Evolutionary conservation across 2,113 vertebrate genomes (phyloP).

Genomic region (Lamprotornis superbus): DNA sequence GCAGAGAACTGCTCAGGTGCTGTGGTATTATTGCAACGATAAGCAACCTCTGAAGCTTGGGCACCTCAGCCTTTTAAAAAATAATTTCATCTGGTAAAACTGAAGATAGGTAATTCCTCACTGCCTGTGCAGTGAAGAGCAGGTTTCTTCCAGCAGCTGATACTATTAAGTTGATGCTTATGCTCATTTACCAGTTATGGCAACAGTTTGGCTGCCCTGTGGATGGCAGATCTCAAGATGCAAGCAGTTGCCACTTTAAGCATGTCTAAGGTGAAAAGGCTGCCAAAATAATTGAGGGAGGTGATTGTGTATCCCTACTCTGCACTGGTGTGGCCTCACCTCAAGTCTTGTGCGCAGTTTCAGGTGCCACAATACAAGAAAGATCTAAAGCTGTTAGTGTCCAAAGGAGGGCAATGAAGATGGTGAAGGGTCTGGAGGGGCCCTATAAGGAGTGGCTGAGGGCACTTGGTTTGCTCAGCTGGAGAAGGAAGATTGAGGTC

Average conservation of each 20-base stretch:
- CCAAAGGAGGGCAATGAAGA: background rate
- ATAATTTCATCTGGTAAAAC: background rate
- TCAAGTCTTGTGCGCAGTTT: background rate
- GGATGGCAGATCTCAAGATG: background rate
- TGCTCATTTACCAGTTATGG: background rate
- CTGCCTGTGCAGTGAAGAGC: background rate
- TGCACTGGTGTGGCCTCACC: background rate
- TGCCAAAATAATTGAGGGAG: background rate
- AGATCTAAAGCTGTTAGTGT: background rate
- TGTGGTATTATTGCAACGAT: background rate
- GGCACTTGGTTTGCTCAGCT: background rate
- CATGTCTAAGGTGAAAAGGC: fast-evolving
- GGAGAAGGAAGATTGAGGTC: background rate
- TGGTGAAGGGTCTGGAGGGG: background rate
- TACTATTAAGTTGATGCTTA: background rate
- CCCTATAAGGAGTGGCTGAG: background rate
- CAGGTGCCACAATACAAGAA: background rate
- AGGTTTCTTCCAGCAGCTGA: fast-evolving
- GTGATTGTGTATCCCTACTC: background rate
- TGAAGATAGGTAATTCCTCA: fast-evolving
- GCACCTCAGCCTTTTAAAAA: background rate
- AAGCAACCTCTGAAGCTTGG: background rate
- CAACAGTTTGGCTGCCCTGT: background rate
- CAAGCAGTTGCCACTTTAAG: background rate
- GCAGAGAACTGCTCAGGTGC: background rate